Percentiles rank a stretch among this genome's conserved stretches.
phyloP scores from a whole-genome alignment of 2,113 vertebrate species.

The Mesembrinibis cayennensis region DNA sequence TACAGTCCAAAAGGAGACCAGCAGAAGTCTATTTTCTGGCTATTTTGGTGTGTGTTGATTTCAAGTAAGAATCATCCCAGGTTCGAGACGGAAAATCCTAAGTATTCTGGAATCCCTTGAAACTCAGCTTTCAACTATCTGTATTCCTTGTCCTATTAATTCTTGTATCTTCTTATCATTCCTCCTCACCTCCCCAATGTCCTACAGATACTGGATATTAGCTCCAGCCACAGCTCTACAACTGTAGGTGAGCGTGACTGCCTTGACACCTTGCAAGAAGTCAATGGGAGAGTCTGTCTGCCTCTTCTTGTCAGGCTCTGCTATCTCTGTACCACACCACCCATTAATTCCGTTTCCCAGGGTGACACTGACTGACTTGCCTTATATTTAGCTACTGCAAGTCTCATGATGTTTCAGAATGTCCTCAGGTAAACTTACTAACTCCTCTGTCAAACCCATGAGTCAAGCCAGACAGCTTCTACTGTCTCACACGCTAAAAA shows the following conservation, averaged over 20 bases:
- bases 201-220: not conserved
- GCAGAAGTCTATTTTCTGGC: not conserved
- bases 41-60: not conserved
- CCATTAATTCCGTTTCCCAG: not conserved
- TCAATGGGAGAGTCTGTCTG: not conserved
- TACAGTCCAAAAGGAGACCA: not conserved
- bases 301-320: not conserved
- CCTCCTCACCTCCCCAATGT: accelerated
- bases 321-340: not conserved
- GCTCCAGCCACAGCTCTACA: not conserved
- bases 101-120: not conserved
- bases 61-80: not conserved
- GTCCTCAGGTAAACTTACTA: conserved; percentile 45
- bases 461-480: conserved; percentile 23
- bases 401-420: conserved; percentile 32
- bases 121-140: not conserved
- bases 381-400: conserved; percentile 24
- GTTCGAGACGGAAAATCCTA: not conserved
- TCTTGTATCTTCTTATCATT: not conserved
- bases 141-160: not conserved
- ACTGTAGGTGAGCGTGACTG: not conserved
- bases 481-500: not conserved
- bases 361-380: not conserved
- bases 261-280: not conserved
- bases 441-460: conserved; percentile 21